phyloP scores from a whole-genome alignment of 2,797 vertebrate genomes.

The Pitangus sulphuratus region DNA sequence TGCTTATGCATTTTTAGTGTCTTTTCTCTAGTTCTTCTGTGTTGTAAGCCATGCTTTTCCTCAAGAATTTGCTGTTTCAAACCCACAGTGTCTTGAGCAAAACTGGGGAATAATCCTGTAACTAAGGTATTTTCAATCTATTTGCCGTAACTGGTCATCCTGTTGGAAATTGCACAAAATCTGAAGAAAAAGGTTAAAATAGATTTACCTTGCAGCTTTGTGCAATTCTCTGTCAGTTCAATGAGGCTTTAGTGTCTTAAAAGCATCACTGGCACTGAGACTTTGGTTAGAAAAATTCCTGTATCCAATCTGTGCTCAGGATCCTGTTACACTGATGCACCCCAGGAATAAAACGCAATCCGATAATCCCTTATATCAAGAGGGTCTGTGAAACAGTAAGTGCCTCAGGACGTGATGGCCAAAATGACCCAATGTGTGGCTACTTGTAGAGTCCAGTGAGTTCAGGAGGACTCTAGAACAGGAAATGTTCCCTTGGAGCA shows the following conservation, averaged over 20 bases:
- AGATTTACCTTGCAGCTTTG: background rate
- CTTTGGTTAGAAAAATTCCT: background rate
- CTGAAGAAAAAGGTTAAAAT: background rate
- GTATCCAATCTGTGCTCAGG: background rate
- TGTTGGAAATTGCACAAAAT: background rate
- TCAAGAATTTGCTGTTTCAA: background rate
- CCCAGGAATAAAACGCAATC: background rate
- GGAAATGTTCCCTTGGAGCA: background rate
- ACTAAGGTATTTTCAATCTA: background rate
- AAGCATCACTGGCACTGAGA: background rate
- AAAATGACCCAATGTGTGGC: background rate
- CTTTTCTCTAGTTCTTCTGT: background rate
- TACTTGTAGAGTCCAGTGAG: background rate
- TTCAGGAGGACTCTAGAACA: background rate
- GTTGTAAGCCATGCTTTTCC: background rate
- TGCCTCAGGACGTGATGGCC: background rate
- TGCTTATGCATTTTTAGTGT: background rate
- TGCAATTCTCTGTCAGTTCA: background rate
- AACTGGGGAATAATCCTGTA: background rate
- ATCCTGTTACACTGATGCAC: fast-evolving
- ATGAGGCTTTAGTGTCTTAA: background rate
- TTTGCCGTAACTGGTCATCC: background rate
- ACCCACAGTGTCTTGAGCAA: background rate
- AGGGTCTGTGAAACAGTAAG: background rate
- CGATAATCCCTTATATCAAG: background rate